Evolutionary conservation across 30 jellyfish, hydroid and myxozoan species (phyloP).

Genomic region (Pseudorhiza aurosa): DNA sequence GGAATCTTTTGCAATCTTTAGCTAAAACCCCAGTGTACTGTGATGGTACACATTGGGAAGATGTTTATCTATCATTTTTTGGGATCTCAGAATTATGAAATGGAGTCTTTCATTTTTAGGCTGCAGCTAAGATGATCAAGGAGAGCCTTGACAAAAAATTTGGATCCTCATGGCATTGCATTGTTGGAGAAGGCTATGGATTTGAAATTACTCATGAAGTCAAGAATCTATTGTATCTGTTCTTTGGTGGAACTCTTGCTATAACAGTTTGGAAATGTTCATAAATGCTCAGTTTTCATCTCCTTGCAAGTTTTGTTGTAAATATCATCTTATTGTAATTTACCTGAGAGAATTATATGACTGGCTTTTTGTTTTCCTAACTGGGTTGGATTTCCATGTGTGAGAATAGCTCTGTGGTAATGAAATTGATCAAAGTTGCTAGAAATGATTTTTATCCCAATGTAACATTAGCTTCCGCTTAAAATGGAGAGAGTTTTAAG

Average conservation of each 20-base stretch:
- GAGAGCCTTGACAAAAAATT: slow-evolving; percentile 95
- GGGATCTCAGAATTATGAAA: background rate
- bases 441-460: too few species aligned
- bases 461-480: too few species aligned
- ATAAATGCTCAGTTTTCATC: slow-evolving; percentile 9
- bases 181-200: slow-evolving; percentile 98
- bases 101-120: slow-evolving; percentile 28
- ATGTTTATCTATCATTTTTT: too few species aligned
- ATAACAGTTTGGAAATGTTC: slow-evolving; percentile 96
- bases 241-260: slow-evolving; percentile 96
- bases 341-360: too few species aligned
- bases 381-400: too few species aligned
- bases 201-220: slow-evolving; percentile 94
- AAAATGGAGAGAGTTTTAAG: too few species aligned
- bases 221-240: slow-evolving; percentile 79
- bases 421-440: too few species aligned
- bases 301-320: background rate
- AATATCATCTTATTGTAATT: background rate
- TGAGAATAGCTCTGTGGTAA: too few species aligned
- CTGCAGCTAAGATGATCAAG: slow-evolving; percentile 96
- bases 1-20: too few species aligned
- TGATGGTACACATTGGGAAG: background rate
- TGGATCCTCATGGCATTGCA: slow-evolving; percentile 99
- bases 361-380: too few species aligned
- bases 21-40: too few species aligned